These are phyloP conservation scores for Habrosyne pyritoides DNA, from an alignment of 2,888 invertebrate genomes.

Conservation along the genomic window DNA sequence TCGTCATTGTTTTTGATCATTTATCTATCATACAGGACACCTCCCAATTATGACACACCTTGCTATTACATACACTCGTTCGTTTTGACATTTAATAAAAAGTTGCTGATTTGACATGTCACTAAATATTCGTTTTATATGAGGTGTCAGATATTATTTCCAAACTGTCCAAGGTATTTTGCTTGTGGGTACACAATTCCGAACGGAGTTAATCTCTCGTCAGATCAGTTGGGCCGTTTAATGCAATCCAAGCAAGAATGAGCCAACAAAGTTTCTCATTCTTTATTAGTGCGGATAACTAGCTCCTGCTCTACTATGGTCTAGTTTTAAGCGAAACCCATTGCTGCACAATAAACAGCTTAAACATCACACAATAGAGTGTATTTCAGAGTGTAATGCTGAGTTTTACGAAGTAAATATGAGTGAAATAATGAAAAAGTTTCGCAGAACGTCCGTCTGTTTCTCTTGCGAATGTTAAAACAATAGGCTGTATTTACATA, in stretches of 20 bases:
- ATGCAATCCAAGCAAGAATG: background rate
- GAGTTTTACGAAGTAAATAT: background rate
- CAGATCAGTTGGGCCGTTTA: background rate
- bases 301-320: background rate
- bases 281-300: background rate
- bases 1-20: too few relatives aligned
- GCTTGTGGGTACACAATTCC: background rate
- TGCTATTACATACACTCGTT: too few relatives aligned
- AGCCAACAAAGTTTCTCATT: background rate
- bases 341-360: background rate
- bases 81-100: too few relatives aligned
- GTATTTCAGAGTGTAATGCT: background rate
- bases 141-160: too few relatives aligned
- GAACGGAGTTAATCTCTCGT: background rate
- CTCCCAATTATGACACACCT: too few relatives aligned
- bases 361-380: background rate
- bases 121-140: too few relatives aligned
- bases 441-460: background rate
- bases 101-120: too few relatives aligned
- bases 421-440: background rate
- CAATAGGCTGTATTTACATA: background rate
- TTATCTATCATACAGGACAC: too few relatives aligned
- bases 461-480: background rate
- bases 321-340: background rate
- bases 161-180: too few relatives aligned